phyloP scores from a whole-genome alignment of 2,113 vertebrate species.

The Dolichallabes microphthalmus region DNA sequence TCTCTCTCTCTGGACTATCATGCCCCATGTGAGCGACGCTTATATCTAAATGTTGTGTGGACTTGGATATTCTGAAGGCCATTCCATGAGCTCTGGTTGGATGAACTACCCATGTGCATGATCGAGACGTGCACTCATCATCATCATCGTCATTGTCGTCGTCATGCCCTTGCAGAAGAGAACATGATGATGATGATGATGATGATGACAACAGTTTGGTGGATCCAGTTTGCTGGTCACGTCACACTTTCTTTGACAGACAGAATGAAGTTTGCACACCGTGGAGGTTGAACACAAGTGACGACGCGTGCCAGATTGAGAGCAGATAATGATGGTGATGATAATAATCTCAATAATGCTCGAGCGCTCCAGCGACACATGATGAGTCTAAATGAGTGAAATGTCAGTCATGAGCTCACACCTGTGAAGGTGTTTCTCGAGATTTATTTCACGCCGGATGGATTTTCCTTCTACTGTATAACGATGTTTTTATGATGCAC shows the following conservation, averaged over 20 bases:
- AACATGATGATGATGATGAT: not conserved
- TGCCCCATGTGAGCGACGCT: not conserved
- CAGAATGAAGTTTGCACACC: not conserved
- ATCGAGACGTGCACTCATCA: not conserved
- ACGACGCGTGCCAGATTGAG: not conserved
- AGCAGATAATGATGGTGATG: too few relatives aligned
- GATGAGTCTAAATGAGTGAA: not conserved
- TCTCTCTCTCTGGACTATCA: not conserved
- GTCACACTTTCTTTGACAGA: not conserved
- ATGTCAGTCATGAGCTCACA: not conserved
- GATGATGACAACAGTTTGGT: slow-evolving; percentile 50
- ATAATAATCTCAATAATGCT: not conserved
- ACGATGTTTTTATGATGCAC: not conserved
- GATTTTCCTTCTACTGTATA: not conserved
- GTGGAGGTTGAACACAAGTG: not conserved
- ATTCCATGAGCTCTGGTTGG: not conserved
- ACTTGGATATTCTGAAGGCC: not conserved
- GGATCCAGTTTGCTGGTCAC: slow-evolving; percentile 1
- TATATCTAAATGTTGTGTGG: not conserved
- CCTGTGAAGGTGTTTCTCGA: not conserved
- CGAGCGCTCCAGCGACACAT: not conserved
- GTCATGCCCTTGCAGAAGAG: slow-evolving; percentile 5
- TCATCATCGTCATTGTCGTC: too few relatives aligned
- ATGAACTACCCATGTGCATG: not conserved
- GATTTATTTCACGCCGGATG: not conserved